Evolutionary conservation across 2,113 vertebrate species (phyloP).

Genomic region (Sapajus apella): DNA sequence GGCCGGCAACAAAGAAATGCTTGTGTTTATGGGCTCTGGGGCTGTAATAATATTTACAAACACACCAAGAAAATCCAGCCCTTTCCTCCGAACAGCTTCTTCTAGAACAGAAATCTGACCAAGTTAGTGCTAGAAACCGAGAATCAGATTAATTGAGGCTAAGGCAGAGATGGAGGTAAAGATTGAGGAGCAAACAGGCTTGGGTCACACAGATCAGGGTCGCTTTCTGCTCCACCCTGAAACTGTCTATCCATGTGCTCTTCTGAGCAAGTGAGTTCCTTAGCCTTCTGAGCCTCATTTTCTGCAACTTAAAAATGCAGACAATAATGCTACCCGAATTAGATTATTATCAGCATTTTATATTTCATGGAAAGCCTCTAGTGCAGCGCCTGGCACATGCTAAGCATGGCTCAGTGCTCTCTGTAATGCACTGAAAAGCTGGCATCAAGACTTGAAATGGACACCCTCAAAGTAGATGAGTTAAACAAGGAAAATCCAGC

Average conservation of each 20-base stretch:
- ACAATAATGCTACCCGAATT: not conserved
- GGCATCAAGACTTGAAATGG: not conserved
- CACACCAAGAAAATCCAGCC: not conserved
- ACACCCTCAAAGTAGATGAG: fast-evolving
- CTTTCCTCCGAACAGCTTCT: not conserved
- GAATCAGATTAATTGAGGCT: not conserved
- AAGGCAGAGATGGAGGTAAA: not conserved
- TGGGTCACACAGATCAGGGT: not conserved
- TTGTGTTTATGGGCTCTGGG: not conserved
- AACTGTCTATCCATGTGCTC: not conserved
- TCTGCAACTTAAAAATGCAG: not conserved
- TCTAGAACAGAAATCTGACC: not conserved
- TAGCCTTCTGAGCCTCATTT: not conserved
- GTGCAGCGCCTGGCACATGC: not conserved
- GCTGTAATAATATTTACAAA: not conserved
- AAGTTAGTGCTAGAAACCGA: not conserved
- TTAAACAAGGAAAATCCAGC: not conserved
- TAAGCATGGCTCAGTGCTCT: not conserved
- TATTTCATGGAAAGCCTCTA: not conserved
- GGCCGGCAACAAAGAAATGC: not conserved
- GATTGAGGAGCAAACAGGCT: not conserved
- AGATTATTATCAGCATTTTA: not conserved
- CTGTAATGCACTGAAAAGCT: not conserved
- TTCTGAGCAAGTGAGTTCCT: not conserved
- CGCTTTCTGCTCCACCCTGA: fast-evolving